Evolutionary conservation across 2,797 vertebrate genomes (phyloP).

Genomic region (Myripristis jacobus): DNA sequence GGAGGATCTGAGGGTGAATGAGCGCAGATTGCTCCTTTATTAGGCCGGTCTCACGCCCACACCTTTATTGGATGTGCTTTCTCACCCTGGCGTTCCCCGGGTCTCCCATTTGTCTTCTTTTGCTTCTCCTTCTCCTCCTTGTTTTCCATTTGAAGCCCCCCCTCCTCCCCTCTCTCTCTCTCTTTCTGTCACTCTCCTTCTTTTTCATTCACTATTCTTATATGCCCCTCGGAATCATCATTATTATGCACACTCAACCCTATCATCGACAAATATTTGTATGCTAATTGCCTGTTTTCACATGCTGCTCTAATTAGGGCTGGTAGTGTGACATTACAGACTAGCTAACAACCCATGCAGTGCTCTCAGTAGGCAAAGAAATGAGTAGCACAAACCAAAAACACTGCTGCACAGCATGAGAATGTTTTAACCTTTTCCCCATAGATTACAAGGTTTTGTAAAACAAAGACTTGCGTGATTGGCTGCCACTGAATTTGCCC

Average conservation of each 20-base stretch:
- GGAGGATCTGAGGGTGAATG: not conserved
- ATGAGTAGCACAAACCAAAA: conserved; percentile 57
- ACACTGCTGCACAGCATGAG: conserved; percentile 50
- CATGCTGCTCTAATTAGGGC: conserved; percentile 70
- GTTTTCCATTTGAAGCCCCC: not conserved
- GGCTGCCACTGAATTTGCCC: conserved; percentile 43
- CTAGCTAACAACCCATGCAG: conserved; percentile 63
- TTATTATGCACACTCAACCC: conserved; percentile 54
- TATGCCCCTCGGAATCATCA: conserved; percentile 58
- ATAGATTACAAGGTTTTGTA: conserved; percentile 39
- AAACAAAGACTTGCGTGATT: conserved; percentile 65
- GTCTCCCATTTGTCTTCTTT: conserved; percentile 24
- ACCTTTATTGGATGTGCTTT: conserved; percentile 12
- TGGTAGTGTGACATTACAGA: conserved; percentile 67
- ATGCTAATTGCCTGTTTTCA: conserved; percentile 77
- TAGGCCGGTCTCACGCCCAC: conserved; percentile 17
- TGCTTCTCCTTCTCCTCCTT: not conserved
- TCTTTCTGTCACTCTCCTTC: conserved; percentile 2
- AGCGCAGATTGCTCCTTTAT: conserved; percentile 40
- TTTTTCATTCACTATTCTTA: not conserved
- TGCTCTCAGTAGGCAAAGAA: conserved; percentile 61
- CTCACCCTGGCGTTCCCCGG: not conserved
- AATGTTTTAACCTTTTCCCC: conserved; percentile 57
- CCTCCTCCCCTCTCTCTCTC: not conserved
- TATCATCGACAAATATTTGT: conserved; percentile 75